A percentile compares a stretch with the other conserved stretches of the same genome.
Conservation (phyloP, 2,113 vertebrate genomes). For the Haplotaxodon microlepis region DNA sequence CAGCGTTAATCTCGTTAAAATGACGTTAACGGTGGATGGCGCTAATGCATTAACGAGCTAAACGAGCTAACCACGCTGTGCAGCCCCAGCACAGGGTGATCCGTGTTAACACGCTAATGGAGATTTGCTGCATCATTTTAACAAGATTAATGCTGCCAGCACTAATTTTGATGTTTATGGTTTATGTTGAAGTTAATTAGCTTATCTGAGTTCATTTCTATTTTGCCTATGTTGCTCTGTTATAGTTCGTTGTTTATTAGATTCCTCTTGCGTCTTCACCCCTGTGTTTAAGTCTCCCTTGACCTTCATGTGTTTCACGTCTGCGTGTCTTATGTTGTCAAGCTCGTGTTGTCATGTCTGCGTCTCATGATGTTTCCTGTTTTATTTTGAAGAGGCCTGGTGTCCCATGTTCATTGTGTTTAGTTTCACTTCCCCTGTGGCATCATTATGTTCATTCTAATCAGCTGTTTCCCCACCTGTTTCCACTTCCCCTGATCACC, state of each 20-base stretch:
- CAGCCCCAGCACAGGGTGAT: background rate
- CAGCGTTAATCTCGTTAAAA: background rate
- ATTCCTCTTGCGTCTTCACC: background rate
- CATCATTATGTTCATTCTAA: background rate
- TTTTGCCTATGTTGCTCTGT: background rate
- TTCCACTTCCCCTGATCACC: background rate
- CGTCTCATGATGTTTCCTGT: background rate
- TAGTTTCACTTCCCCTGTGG: background rate
- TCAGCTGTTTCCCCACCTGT: background rate
- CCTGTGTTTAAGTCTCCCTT: background rate
- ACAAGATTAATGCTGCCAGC: background rate
- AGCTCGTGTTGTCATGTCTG: background rate
- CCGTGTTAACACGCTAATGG: fast-evolving
- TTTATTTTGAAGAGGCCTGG: background rate
- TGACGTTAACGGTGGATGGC: background rate
- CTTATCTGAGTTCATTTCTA: background rate
- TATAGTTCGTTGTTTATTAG: background rate
- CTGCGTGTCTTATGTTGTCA: background rate
- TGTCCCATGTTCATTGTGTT: background rate
- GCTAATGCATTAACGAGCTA: background rate
- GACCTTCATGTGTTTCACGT: background rate
- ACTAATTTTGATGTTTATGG: background rate
- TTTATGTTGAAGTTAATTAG: background rate
- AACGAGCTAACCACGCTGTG: background rate
- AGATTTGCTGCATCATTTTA: background rate